These are phyloP conservation scores for Pseudochirops corinnae DNA, from an alignment of 2,797 vertebrate genomes.

Conservation along the genomic window DNA sequence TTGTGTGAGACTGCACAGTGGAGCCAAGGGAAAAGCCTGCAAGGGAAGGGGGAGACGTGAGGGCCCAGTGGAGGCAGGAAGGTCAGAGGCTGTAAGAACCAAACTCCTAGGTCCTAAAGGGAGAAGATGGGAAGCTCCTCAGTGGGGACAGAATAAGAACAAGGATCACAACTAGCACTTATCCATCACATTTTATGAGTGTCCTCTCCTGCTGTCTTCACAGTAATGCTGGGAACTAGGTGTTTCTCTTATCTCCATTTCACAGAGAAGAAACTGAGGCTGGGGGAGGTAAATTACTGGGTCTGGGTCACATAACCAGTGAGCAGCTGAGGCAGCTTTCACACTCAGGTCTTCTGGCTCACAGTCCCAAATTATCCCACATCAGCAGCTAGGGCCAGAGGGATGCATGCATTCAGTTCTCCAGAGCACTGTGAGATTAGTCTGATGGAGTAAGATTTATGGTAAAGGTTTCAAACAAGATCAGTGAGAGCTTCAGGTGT, in stretches of 20 bases:
- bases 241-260: not conserved
- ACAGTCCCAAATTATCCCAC: too few relatives aligned
- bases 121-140: too few relatives aligned
- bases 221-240: not conserved
- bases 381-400: not conserved
- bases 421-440: not conserved
- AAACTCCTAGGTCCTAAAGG: too few relatives aligned
- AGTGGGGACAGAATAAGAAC: too few relatives aligned
- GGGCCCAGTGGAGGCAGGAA: fast-evolving
- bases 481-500: not conserved
- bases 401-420: not conserved
- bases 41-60: not conserved
- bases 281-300: not conserved
- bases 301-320: not conserved
- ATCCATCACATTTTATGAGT: too few relatives aligned
- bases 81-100: not conserved
- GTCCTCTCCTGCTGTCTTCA: not conserved
- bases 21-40: slow-evolving; percentile 81
- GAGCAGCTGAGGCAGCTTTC: not conserved
- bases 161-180: too few relatives aligned
- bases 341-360: not conserved
- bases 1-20: slow-evolving; percentile 81
- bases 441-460: not conserved
- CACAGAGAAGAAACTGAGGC: not conserved
- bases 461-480: not conserved